Base-by-base conservation (phyloP, 2,888 invertebrate species). In the Gymnoscelis rufifasciata region DNA sequence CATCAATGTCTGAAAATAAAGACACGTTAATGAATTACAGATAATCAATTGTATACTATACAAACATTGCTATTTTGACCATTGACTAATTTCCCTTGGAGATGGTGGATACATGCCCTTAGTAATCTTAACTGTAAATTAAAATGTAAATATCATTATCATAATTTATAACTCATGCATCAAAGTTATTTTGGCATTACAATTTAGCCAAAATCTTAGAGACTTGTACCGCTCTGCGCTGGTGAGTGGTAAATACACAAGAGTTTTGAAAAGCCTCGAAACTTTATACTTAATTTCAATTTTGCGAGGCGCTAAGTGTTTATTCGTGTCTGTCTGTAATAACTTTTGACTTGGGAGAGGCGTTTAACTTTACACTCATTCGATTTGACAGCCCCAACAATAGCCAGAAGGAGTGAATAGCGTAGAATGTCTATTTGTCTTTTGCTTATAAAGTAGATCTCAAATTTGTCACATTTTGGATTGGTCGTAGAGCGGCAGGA, bases 301-400 rank as follows among this genome's bases (percentile, higher is more conserved):
- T 47, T 46, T 36, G 12, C 39, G 38, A 45, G 47, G 47, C 43
- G 52, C 51, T 51, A 51, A 58, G 56, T 58, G 54, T 58, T 52
- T 56, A 56, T 58, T 51, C 55, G 46, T 58, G 57, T 56, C 52
- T 41, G 46, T 26, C 37, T 39, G 44, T 43, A 51, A 53, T 56
- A 57, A 52, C 51, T 54, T 19, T 38, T 38, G 44, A 28, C 38
- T 43, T 45, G 46, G 38, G 40, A 14, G 47, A 36, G 50, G 23
- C 39, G 45, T 40, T 41, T 46, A 15, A 27, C 43, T 53, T 43
- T 13, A 43, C 41, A 27, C n/a, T 38, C 41, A 40, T 30, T 45
- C 35, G 35, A 43, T 7, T 27, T 15, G 29, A 38, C 40, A 42
- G 44, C 12, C 42, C 38, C 30, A 33, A 30, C 36, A n/a, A 13